Evolutionary conservation across 1,140 invertebrate species (phyloP).

Genomic region (Druon quercuslanigerum): DNA sequence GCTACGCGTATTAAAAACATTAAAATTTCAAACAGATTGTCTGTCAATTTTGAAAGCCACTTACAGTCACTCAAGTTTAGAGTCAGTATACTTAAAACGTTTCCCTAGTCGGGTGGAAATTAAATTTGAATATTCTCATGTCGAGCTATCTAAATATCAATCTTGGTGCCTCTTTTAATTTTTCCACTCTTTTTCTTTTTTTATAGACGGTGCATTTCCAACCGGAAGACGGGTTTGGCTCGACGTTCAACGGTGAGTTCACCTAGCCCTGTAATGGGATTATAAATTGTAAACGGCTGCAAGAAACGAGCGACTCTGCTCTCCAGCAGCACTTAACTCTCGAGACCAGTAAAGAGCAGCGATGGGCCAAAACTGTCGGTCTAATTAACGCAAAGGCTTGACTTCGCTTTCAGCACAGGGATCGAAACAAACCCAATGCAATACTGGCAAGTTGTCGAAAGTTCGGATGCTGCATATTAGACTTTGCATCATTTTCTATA

Average conservation of each 20-base stretch:
- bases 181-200: conserved; percentile 42
- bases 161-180: conserved; percentile 28
- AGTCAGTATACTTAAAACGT: too few relatives aligned
- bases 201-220: conserved; percentile 45
- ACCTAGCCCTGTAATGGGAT: conserved; percentile 53
- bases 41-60: too few relatives aligned
- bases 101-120: too few relatives aligned
- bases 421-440: conserved; percentile 3
- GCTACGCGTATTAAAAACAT: too few relatives aligned
- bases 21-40: too few relatives aligned
- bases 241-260: conserved; percentile 47
- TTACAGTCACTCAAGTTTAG: too few relatives aligned
- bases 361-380: conserved; percentile 52
- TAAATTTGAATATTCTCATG: too few relatives aligned
- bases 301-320: conserved; percentile 49
- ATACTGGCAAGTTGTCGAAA: neutral
- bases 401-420: conserved; percentile 23
- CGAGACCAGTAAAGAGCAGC: conserved; percentile 47
- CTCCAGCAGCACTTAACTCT: conserved; percentile 45
- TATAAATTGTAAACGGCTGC: conserved; percentile 62
- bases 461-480: neutral
- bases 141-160: neutral
- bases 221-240: conserved; percentile 36
- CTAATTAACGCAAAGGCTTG: conserved; percentile 52
- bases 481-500: too few relatives aligned